Base-by-base conservation (phyloP, 2,113 vertebrate species). In the Phalacrocorax brasilianus region DNA sequence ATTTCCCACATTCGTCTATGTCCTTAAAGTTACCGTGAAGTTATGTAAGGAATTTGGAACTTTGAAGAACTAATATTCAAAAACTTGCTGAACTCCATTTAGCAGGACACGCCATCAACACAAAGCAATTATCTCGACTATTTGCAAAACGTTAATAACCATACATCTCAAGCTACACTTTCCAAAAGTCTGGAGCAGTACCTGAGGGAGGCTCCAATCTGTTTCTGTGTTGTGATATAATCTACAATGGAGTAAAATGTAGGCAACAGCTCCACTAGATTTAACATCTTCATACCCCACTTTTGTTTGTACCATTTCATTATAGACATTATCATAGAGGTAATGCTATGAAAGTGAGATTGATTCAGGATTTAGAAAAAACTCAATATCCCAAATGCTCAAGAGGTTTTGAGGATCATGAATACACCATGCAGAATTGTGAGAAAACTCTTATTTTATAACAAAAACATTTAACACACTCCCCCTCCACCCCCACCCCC, bases 241-340 rank as follows among this genome's bases (percentile, higher is more conserved):
- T 59, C 63, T 74, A 18, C n/a, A 53, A 13, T 0, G 0, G 35
- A 68, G 8, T 38, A 63, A 89, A 67, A 63, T 0, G 0, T 4
- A 38, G 4, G n/a, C 14, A 53, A 63, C 7, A 17, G 3, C 20
- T 68, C 11, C 8, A 20, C 11, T 59, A 6, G 19, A 59, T 86
- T 77, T 61, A 74, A 61, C 3, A 42, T 30, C 28, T 80, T 58
- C 26, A 24, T 55, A 53, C 1, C 0, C 13, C 23, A 16, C 12
- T 86, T 74, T 5, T 24, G 7, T 67, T 82, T 47, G 12, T 27
- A 72, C 6, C 7, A 30, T 74, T 26, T 53, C 32, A 26, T 65
- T 65, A 12, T 13, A 38, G 32, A 8, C 17, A 58, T 35, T 70
- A 19, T 28, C 45, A 27, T 14, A 23, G 3, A 40, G 33, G 30